Percentiles rank a stretch among this genome's conserved stretches.
phyloP scores from a whole-genome alignment of 2,113 vertebrate species.

The Chamaetylas fuelleborni region DNA sequence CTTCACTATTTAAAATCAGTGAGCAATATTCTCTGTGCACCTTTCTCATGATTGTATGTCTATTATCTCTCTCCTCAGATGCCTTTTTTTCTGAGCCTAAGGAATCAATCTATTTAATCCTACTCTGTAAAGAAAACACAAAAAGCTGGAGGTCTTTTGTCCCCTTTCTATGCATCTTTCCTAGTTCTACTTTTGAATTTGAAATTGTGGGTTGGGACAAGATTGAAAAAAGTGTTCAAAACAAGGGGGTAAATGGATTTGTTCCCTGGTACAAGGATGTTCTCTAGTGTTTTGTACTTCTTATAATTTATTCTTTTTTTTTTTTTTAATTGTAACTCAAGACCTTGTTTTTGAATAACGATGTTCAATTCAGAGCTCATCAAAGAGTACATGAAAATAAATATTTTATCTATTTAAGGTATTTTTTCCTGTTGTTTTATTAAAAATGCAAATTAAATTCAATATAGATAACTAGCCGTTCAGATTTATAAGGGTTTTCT shows the following conservation, averaged over 20 bases:
- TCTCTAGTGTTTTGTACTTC: not conserved
- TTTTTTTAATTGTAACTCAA: not conserved
- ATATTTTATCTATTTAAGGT: not conserved
- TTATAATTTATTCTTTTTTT: not conserved
- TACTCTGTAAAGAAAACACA: not conserved
- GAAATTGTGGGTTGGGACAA: not conserved
- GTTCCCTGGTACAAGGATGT: not conserved
- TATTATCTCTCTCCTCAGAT: not conserved
- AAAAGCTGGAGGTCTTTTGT: not conserved
- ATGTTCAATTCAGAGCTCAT: not conserved
- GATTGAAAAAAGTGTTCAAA: not conserved
- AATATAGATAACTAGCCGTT: not conserved
- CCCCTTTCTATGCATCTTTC: not conserved
- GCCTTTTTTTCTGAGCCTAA: not conserved
- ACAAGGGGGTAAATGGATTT: not conserved
- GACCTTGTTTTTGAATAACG: not conserved
- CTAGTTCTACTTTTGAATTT: not conserved
- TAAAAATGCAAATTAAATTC: not conserved
- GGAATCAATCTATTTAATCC: not conserved
- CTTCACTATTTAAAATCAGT: not conserved
- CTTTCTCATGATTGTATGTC: not conserved
- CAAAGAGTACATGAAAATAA: not conserved
- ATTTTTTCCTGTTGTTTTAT: not conserved
- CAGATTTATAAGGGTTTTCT: not conserved
- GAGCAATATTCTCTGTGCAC: not conserved